Percentiles rank a stretch among this genome's conserved stretches.
Conservation (phyloP, 2,797 vertebrate genomes). For the Uromys caudimaculatus region DNA sequence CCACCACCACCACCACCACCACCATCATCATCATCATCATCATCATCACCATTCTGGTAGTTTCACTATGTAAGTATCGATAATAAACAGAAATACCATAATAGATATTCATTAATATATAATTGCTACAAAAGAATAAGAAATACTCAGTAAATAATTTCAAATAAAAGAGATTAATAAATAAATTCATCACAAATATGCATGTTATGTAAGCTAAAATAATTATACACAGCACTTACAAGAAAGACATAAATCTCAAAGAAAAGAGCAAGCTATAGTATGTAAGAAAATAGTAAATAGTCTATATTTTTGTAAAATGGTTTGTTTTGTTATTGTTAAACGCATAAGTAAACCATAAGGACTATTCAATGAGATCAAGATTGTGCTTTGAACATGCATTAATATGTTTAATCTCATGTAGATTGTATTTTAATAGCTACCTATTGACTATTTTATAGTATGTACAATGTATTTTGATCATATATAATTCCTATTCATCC, state of each 20-base stretch:
- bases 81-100: slow-evolving; percentile 52
- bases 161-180: slow-evolving; percentile 23
- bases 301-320: not conserved
- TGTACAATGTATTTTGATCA: not conserved
- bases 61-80: slow-evolving; percentile 41
- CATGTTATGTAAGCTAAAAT: slow-evolving; percentile 30
- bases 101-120: slow-evolving; percentile 23
- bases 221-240: slow-evolving; percentile 59
- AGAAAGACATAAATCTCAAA: slow-evolving; percentile 30
- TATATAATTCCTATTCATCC: too few relatives aligned
- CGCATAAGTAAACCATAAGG: not conserved
- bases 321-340: slow-evolving; percentile 20
- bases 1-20: too few relatives aligned
- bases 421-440: not conserved
- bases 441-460: not conserved
- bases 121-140: slow-evolving; percentile 59
- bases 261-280: not conserved
- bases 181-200: slow-evolving; percentile 56
- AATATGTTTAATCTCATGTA: slow-evolving; percentile 19
- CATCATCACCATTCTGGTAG: not conserved
- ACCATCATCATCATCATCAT: too few relatives aligned
- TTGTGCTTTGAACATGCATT: not conserved
- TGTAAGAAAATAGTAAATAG: slow-evolving; percentile 24
- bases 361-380: not conserved
- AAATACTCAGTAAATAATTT: slow-evolving; percentile 53